phyloP scores from a whole-genome alignment of 1,140 invertebrate genomes.

The Phortica variegata region DNA sequence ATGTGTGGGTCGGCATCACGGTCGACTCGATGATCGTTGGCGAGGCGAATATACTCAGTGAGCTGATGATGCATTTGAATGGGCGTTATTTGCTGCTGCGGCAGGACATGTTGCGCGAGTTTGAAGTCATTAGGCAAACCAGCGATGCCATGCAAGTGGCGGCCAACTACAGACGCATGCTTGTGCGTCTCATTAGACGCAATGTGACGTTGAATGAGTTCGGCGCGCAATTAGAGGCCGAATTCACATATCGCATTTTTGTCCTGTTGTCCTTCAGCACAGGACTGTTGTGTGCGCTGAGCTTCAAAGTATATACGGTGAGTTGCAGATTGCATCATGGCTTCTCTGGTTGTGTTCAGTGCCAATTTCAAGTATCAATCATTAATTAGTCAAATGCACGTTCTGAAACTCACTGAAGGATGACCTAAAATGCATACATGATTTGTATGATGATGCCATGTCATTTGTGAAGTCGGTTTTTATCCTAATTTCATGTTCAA shows the following conservation, averaged over 20 bases:
- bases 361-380: too few species aligned
- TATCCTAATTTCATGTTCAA: too few species aligned
- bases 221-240: constrained; percentile 23
- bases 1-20: constrained; percentile 35
- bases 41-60: constrained; percentile 32
- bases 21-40: constrained; percentile 37
- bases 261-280: constrained; percentile 41
- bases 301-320: constrained; percentile 44
- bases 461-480: too few species aligned
- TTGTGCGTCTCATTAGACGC: constrained; percentile 18
- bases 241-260: constrained; percentile 39
- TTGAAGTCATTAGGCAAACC: constrained; percentile 13
- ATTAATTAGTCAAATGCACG: too few species aligned
- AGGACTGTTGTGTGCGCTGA: constrained; percentile 30
- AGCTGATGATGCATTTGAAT: constrained; percentile 35
- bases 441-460: too few species aligned
- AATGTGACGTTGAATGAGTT: constrained; percentile 37
- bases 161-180: constrained; percentile 12
- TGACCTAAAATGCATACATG: too few species aligned
- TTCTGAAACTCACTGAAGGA: too few species aligned
- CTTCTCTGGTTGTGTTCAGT: too few species aligned
- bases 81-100: constrained; percentile 32
- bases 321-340: too few species aligned
- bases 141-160: constrained; percentile 18
- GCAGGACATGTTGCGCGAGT: constrained; percentile 16